Base-by-base conservation (phyloP, 2,113 vertebrate genomes). In the Garra rufa region DNA sequence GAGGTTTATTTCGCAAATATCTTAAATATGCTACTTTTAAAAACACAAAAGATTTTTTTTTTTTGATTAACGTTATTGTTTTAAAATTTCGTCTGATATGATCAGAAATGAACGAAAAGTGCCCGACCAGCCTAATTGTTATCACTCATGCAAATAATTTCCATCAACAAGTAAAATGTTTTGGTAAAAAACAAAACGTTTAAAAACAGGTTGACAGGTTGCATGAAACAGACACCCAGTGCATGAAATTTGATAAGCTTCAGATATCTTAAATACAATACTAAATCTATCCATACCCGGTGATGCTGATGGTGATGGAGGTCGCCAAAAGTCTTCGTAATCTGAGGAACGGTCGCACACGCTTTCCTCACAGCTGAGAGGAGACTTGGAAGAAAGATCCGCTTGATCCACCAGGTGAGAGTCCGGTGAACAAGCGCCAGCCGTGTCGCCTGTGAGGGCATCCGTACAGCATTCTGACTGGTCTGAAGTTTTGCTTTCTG, bases 321-420 rank as follows among this genome's bases (percentile, higher is more conserved):
- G 97, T 90, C 97, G 97, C 98, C 98, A 99, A 88, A 96, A 96
- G 88, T 98, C 97, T 86, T 97, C 98, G 14, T 94, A 95, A 46
- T 98, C 97, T 0, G 96, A 94, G 55, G 94, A 95, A 3, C 92
- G 92, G 9, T 93, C 96, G 74, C 96, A 93, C 84, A 95, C 93
- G 85, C 96, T 96, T 76, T 94, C 95, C 55, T 91, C 92, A 81
- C 94, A 94, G 96, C 97, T 99, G 82, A 94, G 93, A 0, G 96
- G 94, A 9, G 97, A 98, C 57, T 93, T 92, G 1, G 96, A 96
- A 85, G 93, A 92, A 85, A 93, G 92, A 43, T 96, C 96, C 0
- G 88, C 90, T 7, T 89, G 89, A 83, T 97, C 95, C 0, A 88
- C 92, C 41, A 93, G 92, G 79, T 89, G 93, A 17, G 94, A 94